These are phyloP conservation scores for Apteryx mantelli DNA, from an alignment of 2,113 vertebrate species.

Conservation along the genomic window DNA sequence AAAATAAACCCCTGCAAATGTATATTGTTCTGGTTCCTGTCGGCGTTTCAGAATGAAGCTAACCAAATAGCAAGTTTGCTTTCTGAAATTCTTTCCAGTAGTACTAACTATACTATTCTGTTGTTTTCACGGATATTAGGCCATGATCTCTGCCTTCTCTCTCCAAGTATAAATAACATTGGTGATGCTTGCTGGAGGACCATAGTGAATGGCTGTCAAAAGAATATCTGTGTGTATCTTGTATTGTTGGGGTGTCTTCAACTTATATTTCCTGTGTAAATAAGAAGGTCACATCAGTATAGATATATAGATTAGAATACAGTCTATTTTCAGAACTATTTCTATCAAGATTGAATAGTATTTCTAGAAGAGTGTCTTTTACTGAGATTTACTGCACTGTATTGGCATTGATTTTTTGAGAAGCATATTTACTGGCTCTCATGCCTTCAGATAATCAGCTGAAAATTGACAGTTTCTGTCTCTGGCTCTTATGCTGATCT, in stretches of 20 bases:
- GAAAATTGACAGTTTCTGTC: not conserved
- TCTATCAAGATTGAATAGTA: not conserved
- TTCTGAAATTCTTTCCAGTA: slow-evolving; percentile 55
- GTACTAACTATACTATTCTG: slow-evolving; percentile 20
- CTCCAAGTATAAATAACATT: not conserved
- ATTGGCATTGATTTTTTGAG: not conserved
- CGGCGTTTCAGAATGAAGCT: slow-evolving; percentile 53
- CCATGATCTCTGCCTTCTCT: not conserved
- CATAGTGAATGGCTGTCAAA: not conserved
- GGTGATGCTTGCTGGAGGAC: not conserved
- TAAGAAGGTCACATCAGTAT: not conserved
- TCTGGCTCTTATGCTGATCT: not conserved
- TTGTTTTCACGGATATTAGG: slow-evolving; percentile 14
- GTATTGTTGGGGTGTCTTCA: not conserved
- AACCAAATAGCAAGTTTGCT: slow-evolving; percentile 48
- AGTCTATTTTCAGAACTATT: not conserved
- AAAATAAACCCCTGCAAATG: slow-evolving; percentile 49
- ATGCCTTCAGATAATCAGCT: not conserved
- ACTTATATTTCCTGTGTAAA: not conserved
- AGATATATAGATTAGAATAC: not conserved
- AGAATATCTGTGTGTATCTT: not conserved
- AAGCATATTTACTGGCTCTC: not conserved
- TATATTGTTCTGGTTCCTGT: slow-evolving; percentile 54
- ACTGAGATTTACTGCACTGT: not conserved
- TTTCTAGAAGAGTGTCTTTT: not conserved